Evolutionary conservation across 2,113 vertebrate species (phyloP).

Genomic region (Sceloporus tristichus): DNA sequence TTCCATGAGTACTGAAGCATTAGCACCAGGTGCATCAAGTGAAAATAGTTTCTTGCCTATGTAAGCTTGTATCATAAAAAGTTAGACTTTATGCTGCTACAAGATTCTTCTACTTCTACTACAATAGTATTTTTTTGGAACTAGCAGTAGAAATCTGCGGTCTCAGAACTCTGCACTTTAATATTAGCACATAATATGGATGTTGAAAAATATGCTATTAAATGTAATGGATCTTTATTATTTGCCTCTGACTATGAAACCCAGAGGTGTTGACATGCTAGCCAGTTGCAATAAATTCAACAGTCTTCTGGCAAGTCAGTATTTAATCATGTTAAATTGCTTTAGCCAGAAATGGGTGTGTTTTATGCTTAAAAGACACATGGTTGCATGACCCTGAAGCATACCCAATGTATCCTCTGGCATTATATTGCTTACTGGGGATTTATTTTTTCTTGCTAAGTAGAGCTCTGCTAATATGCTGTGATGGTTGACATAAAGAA

Average conservation of each 20-base stretch:
- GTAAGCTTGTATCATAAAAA: background rate
- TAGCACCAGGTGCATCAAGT: background rate
- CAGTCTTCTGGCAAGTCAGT: too few relatives aligned
- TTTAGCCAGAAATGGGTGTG: background rate
- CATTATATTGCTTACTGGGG: conserved; percentile 6
- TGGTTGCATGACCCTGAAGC: background rate
- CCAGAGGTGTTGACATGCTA: too few relatives aligned
- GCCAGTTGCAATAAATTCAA: too few relatives aligned
- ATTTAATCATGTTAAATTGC: background rate
- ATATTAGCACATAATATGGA: background rate
- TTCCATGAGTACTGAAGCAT: background rate
- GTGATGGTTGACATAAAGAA: background rate
- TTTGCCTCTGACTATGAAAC: too few relatives aligned
- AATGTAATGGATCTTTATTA: too few relatives aligned
- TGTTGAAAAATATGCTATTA: background rate
- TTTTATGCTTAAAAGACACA: background rate
- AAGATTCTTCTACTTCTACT: background rate
- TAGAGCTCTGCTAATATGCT: background rate
- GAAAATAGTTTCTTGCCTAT: background rate
- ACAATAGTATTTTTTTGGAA: background rate
- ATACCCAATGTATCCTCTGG: background rate
- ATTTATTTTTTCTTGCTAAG: background rate
- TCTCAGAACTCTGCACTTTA: background rate
- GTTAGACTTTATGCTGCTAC: background rate
- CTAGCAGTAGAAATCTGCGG: background rate